Base-by-base conservation (phyloP, 2,888 invertebrate species). In the Carcina quercana region DNA sequence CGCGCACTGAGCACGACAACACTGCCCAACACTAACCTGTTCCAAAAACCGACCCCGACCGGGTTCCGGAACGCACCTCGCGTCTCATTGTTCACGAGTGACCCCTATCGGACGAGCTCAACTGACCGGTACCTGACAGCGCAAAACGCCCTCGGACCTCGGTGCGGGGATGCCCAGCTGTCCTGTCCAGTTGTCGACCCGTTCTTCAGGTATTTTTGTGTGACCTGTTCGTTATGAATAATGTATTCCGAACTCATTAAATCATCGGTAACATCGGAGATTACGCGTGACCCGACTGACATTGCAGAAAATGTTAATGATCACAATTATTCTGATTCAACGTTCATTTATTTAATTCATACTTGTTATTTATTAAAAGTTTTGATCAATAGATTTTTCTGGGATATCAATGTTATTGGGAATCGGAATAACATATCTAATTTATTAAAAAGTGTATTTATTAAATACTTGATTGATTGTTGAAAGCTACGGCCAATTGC, bases 131-230 rank as follows among this genome's bases (percentile, higher is more conserved):
- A 62, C 62, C 67, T 64, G 60, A 59, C 59, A 50, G 56, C 65
- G 80, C 72, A 60, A 73, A 69, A 62, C 72, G 68, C 71, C 75
- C 65, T 74, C 68, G 62, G 64, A 59, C 52, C 48, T 52, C 75
- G 69, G 75, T 59, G 62, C 58, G 72, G 75, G 76, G 74, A 63
- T 62, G 64, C 59, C 63, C 65, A 67, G 58, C 64, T 71, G 65
- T 61, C 70, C 70, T 73, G 65, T 57, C 65, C 51, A 66, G 65
- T 67, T 64, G 45, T 53, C 61, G 38, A 76, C 75, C 58, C 48
- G 75, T 68, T 70, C 57, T 50, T 58, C 80, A 82, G 80, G 80
- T 82, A 82, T 76, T 74, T 65, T 52, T 57, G 59, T 48, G 51
- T 63, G 55, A 60, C 60, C 37, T 35, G 42, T 38, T 38, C 12